Base-by-base conservation (phyloP, 2,113 vertebrate genomes). In the Tretioscincus oriximinensis region DNA sequence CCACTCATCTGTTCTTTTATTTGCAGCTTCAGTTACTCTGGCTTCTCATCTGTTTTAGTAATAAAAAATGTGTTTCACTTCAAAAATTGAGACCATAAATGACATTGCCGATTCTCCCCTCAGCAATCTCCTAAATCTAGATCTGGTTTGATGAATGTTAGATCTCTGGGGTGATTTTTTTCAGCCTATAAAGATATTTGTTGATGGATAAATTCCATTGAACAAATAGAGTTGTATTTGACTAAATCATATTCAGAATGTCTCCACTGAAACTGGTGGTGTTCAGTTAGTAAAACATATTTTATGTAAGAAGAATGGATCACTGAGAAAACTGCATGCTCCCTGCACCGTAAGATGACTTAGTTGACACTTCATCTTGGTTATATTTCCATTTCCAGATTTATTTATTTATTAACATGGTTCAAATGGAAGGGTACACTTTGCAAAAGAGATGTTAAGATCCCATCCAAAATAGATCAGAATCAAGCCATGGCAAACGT, bases 71-170 rank as follows among this genome's bases (percentile, higher is more conserved):
- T 80, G 14, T 81, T 92, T 89, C 90, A 87, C 88, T 91, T 90
- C 87, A 91, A 74, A 90, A 82, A 76, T 54, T 91, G 84, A 88
- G 85, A 89, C 83, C 85, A 63, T 73, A 90, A 91, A 86, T 82
- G 18, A 84, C 72, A 75, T 86, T 45, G 3, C 24, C 71, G 60
- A 1, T 18, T 90, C 68, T 83, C 67, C 51, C 78, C 86, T 88
- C 76, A 68, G 70, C 88, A 86, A 35, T 80, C 31, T 90, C 66
- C 74, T 22, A 65, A 83, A 86, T 82, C 77, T 83, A 45, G 10
- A 73, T 49, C 73, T 69, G 84, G 58, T 65, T 64, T 79, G 47
- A 12, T 82, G 14, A 45, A 64, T 81, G 14, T 21, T 78, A 22
- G 66, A 49, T 77, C 4, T 21, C 54, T 10, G 0, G 29, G 12